Evolutionary conservation across 2,888 invertebrate species (phyloP), one percentile per base, ranked within the genome.

Genomic region (Drosophila histrio): DNA sequence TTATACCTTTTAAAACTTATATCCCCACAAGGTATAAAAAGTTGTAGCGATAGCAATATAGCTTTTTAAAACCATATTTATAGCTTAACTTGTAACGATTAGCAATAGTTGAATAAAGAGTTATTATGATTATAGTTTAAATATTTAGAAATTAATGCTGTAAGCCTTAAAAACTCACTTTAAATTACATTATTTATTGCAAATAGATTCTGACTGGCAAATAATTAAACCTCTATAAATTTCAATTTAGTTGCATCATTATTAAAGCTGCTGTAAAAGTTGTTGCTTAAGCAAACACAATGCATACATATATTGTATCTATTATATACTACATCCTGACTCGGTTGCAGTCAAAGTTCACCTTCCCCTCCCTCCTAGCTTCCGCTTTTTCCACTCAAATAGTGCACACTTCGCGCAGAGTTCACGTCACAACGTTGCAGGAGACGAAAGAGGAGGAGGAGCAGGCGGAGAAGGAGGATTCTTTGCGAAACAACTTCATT

Each of bases 401-500:
- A 17, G 17, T 28, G 17, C 26, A 28, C 9, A 17, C 21, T 46
- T 46, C 9, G 19, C 34, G 9, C 19, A 36, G 26, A 36, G 21
- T 36, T 46, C 19, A 8, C 9, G 8, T 47, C 17, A n/a, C 17
- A 13, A 2, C 6, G 24, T 43, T 5, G 9, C 22, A 22, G 15
- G 26, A 43, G 19, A 6, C 30, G 19, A 1, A 36, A 32, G 22
- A n/a, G 17, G 19, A 21, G 19, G n/a, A n/a, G n/a, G n/a, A n/a
- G n/a, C n/a, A n/a, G n/a, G n/a, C n/a, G n/a, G n/a, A n/a, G n/a
- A n/a, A n/a, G n/a, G n/a, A n/a, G n/a, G 21, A 26, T 11, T 38
- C 13, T 52, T 44, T 24, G 8, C 2, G 36, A 22, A 75, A 11
- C 24, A 74, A 68, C 36, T 68, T 69, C 46, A 61, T 77, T 74